phyloP scores from a whole-genome alignment of 2,888 invertebrate species.

The Tinea semifulvella region DNA sequence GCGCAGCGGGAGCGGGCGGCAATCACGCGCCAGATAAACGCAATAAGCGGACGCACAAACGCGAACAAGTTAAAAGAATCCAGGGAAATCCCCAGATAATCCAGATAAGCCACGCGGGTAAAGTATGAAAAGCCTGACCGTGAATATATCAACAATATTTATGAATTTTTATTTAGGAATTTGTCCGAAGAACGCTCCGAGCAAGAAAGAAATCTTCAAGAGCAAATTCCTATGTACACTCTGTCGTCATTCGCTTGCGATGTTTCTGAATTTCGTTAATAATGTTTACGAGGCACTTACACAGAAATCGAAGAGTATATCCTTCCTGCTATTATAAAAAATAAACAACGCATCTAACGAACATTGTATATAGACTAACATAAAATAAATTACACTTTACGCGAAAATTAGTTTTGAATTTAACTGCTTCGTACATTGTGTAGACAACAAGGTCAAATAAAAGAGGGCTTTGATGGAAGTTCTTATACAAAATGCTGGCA shows the following conservation, averaged over 20 bases:
- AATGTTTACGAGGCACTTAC: conserved; percentile 2
- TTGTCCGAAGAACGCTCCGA: conserved; percentile 34
- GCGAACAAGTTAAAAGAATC: conserved; percentile 52
- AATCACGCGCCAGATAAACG: conserved; percentile 42
- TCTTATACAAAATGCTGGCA: no score
- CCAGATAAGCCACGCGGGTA: conserved; percentile 60
- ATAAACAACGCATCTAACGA: no score
- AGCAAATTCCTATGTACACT: conserved; percentile 21
- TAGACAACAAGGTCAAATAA: no score
- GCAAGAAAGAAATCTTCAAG: conserved; percentile 30
- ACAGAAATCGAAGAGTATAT: background rate
- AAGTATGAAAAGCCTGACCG: conserved; percentile 59
- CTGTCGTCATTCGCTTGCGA: conserved; percentile 20
- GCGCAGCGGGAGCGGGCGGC: conserved; percentile 25
- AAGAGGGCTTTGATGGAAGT: no score
- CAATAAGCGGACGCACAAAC: conserved; percentile 51
- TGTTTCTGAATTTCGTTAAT: background rate
- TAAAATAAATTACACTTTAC: no score
- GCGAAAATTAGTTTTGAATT: no score
- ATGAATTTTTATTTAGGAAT: conserved; percentile 49
- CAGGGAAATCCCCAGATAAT: conserved; percentile 51
- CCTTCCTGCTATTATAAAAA: background rate
- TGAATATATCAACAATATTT: conserved; percentile 62
- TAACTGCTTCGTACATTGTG: no score
- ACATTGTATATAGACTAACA: no score